Evolutionary conservation across 2,113 vertebrate genomes (phyloP).

Genomic region (Parotia lawesii): DNA sequence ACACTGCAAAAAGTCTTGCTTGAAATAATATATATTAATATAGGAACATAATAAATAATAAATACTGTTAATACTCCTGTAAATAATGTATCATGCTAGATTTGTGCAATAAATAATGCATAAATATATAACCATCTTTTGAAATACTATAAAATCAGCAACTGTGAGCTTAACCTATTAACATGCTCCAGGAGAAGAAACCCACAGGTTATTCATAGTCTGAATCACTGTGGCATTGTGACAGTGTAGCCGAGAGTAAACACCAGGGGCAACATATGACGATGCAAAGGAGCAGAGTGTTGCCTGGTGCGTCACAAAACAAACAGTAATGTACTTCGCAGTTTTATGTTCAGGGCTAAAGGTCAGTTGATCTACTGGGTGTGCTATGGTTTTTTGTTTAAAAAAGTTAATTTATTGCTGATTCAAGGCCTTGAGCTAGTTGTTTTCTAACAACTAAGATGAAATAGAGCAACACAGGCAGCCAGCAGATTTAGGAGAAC

Average conservation of each 20-base stretch:
- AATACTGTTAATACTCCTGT: slow-evolving; percentile 63
- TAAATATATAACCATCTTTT: slow-evolving; percentile 60
- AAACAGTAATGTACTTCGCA: not conserved
- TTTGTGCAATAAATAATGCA: slow-evolving; percentile 69
- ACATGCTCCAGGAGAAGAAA: slow-evolving; percentile 7
- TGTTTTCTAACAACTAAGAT: slow-evolving; percentile 26
- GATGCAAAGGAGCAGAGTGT: not conserved
- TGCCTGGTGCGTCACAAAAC: not conserved
- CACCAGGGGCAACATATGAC: not conserved
- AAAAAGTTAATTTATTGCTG: slow-evolving; percentile 23
- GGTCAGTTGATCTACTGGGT: slow-evolving; percentile 17
- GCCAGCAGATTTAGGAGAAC: not conserved
- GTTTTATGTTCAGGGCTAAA: not conserved
- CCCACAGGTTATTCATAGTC: slow-evolving; percentile 1
- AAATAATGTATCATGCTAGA: slow-evolving; percentile 70
- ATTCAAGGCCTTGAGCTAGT: not conserved
- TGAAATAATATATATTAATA: slow-evolving; percentile 69
- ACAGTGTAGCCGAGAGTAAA: not conserved
- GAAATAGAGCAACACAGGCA: not conserved
- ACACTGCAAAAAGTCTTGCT: not conserved
- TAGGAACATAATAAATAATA: slow-evolving; percentile 70
- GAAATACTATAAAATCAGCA: slow-evolving; percentile 65
- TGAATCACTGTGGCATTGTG: not conserved
- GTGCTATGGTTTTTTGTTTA: not conserved
- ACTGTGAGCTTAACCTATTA: slow-evolving; percentile 54